Percentiles rank a stretch among this genome's conserved stretches.
These are phyloP conservation scores for Rhea americana DNA, from an alignment of 2,113 vertebrate genomes.

Conservation along the genomic window DNA sequence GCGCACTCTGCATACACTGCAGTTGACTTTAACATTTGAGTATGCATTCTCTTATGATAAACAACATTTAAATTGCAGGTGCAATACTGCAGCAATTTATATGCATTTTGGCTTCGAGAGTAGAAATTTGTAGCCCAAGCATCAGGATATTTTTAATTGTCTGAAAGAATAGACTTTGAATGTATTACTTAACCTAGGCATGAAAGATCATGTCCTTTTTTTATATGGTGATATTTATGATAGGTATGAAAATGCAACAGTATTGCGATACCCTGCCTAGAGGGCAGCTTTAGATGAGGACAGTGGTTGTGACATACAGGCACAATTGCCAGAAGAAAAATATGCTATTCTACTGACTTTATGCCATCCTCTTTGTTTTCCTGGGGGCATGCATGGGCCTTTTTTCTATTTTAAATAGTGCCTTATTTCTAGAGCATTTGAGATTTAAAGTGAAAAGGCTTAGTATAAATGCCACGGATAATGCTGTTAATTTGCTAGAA, in stretches of 20 bases:
- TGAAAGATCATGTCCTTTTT: neutral
- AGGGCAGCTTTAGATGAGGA: neutral
- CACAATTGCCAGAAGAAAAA: neutral
- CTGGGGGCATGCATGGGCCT: neutral
- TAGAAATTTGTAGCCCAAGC: neutral
- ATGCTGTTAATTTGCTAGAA: slow-evolving; percentile 10
- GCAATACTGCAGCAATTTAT: neutral
- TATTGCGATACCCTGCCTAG: neutral
- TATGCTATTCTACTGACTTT: neutral
- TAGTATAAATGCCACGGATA: neutral
- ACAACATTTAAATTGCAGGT: neutral
- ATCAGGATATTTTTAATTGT: neutral
- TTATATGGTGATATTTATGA: neutral
- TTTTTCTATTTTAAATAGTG: neutral
- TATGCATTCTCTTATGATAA: neutral
- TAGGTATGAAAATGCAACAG: neutral
- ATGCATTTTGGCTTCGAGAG: neutral
- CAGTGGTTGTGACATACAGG: neutral
- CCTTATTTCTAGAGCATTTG: neutral
- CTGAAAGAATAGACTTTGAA: neutral
- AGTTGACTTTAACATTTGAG: neutral
- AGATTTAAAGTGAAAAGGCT: neutral
- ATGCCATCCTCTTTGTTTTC: neutral
- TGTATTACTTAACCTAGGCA: neutral
- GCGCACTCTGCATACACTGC: neutral